Conservation (phyloP, 2,888 invertebrate species). For the Scaeva pyrastri region DNA sequence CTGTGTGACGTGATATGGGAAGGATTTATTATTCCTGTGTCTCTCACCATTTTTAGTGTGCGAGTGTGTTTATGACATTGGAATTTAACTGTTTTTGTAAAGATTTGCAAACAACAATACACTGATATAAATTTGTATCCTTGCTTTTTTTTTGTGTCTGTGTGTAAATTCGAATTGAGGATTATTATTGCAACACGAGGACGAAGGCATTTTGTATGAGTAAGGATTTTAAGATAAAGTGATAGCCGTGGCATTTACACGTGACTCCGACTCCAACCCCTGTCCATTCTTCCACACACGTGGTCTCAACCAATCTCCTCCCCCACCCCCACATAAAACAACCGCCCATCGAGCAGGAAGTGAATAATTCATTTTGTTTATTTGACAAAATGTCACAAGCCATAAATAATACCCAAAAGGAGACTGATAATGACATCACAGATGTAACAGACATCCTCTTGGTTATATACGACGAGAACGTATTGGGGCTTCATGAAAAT, state of each 20-base stretch:
- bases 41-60: constrained; percentile 47
- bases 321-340: neutral
- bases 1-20: constrained; percentile 69
- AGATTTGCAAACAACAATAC: no score
- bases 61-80: constrained; percentile 72
- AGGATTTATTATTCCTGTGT: constrained; percentile 70
- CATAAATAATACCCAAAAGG: constrained; percentile 71
- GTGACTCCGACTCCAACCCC: constrained; percentile 34
- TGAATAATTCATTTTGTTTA: constrained; percentile 61
- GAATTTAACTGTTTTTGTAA: constrained; percentile 71
- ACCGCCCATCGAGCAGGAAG: constrained; percentile 7
- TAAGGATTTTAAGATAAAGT: constrained; percentile 23
- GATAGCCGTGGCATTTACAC: constrained; percentile 45
- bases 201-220: neutral
- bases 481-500: constrained; percentile 37
- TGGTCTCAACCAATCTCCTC: neutral
- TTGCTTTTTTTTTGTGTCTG: neutral
- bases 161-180: constrained; percentile 23
- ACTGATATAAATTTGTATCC: no score
- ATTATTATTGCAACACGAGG: constrained; percentile 51
- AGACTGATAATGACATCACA: constrained; percentile 74
- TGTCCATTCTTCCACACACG: neutral
- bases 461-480: no score
- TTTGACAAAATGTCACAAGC: constrained; percentile 72
- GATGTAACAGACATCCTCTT: constrained; percentile 64